Conservation (phyloP, 2,113 vertebrate species). For the Physeter macrocephalus region DNA sequence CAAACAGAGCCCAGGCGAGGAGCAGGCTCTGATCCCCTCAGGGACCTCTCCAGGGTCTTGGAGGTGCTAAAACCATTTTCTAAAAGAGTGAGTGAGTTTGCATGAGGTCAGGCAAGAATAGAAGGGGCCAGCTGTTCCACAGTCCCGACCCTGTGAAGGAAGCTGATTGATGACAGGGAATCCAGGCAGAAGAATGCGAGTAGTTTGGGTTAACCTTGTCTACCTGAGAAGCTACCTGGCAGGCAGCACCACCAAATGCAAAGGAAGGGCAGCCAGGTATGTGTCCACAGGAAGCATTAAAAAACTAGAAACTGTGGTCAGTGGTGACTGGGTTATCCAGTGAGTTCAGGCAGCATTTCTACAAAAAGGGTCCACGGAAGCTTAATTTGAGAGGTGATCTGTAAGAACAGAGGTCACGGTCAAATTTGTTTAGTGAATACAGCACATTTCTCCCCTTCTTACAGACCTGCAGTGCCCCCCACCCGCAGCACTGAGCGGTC, state of each 20-base stretch:
- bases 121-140: neutral
- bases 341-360: neutral
- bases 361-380: neutral
- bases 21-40: neutral
- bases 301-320: neutral
- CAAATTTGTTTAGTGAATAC: neutral
- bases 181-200: neutral
- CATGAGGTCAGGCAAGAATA: neutral
- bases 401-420: neutral
- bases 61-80: neutral
- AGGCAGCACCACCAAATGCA: neutral
- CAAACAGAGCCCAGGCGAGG: neutral
- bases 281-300: neutral
- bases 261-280: too few species aligned
- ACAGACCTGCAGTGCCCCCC: accelerated
- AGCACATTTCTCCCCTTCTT: neutral
- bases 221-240: neutral
- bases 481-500: neutral
- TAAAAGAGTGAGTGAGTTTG: neutral
- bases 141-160: neutral
- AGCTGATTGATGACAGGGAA: neutral
- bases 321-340: neutral
- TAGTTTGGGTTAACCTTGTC: neutral
- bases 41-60: neutral
- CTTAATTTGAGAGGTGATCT: neutral